Base-by-base conservation (phyloP, 2,888 invertebrate genomes). In the Drosophila diplacantha region DNA sequence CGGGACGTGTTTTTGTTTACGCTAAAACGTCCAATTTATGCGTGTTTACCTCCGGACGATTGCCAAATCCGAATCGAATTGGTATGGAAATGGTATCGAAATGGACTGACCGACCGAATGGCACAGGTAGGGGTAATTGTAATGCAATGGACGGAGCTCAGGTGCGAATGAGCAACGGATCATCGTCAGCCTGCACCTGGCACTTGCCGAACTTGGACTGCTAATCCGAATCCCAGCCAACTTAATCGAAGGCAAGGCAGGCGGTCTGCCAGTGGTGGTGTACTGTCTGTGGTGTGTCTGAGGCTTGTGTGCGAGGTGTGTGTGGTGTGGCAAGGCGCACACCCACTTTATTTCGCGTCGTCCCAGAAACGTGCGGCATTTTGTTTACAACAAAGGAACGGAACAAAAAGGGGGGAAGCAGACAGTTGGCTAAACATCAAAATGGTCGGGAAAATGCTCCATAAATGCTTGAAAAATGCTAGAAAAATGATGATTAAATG, bases 351-450 rank as follows among this genome's bases (percentile, higher is more conserved):
- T 22, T 32, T 16, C 22, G 49, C 26, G 52, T 47, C 49, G 31
- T 47, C 16, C 51, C n/a, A 20, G 31, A 22, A 55, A 55, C 55
- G 37, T 55, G 46, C 31, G 22, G 60, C 61, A 43, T 60, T 73
- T 76, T 76, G 81, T 76, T 78, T 76, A 81, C 63, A 73, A 66
- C 65, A 77, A 20, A 22, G 39, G 52, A 56, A 58, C 18, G 11
- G 22, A 41, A 60, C 0, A 44, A 0, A 52, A 44, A 24, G 3
- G 24, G 39, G 24, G 38, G 37, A 44, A 53, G 51, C 50, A 57
- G 35, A 38, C 18, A 53, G 31, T 41, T 29, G 32, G 18, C n/a
- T 22, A 41, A 38, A 18, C 41, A 35, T 52, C 14, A 35, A 46
- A 26, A 43, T n/a, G 55, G 12, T 32, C 24, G 12, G 56, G n/a